Evolutionary conservation across 2,113 vertebrate genomes (phyloP).

Genomic region (Symphodus melops): DNA sequence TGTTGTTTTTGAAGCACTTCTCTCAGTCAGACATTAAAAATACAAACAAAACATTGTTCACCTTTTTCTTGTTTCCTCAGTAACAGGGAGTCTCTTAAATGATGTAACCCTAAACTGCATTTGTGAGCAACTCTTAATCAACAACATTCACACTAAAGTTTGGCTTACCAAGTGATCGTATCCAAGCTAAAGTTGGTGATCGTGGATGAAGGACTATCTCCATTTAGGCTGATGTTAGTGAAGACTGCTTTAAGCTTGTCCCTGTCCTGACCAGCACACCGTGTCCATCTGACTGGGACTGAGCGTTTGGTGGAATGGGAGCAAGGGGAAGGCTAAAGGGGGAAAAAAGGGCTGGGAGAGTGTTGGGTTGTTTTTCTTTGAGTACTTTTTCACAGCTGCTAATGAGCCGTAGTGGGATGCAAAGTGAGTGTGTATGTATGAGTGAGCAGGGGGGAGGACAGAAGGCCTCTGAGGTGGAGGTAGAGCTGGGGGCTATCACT

Average conservation of each 20-base stretch:
- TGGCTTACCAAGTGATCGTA: conserved; percentile 75
- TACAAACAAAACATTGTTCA: neutral
- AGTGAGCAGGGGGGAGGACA: conserved; percentile 34
- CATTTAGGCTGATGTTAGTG: conserved; percentile 46
- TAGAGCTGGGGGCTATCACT: neutral
- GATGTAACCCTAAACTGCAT: no score
- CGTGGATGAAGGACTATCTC: conserved; percentile 68
- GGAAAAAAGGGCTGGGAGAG: conserved; percentile 38
- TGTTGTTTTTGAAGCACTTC: neutral
- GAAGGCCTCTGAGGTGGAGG: neutral
- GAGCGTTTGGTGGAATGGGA: conserved; percentile 40
- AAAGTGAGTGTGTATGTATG: conserved; percentile 9
- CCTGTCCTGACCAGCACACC: conserved; percentile 38
- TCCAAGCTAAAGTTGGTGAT: conserved; percentile 71
- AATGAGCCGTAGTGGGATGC: conserved; percentile 61
- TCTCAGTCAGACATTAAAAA: neutral
- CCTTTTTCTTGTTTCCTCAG: neutral
- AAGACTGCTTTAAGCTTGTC: neutral
- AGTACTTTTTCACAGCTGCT: conserved; percentile 73
- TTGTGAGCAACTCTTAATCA: neutral
- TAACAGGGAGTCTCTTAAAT: neutral
- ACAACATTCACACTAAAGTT: neutral
- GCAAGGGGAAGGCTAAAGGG: conserved; percentile 25
- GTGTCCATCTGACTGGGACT: conserved; percentile 39
- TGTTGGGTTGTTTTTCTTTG: conserved; percentile 39